Evolutionary conservation across 1,140 invertebrate genomes (phyloP).

Genomic region (Halictus rubicundus): DNA sequence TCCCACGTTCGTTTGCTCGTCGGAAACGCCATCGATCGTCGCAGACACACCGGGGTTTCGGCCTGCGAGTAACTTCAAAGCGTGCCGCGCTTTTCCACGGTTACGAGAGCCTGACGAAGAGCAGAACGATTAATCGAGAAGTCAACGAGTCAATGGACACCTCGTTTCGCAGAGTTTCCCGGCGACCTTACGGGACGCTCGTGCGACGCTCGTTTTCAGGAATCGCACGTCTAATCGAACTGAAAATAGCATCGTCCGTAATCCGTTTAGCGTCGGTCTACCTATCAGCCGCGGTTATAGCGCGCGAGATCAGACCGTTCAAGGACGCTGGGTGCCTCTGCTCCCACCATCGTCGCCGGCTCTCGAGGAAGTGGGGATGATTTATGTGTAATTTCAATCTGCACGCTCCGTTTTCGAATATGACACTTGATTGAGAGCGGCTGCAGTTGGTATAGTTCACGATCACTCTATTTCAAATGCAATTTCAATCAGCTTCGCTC

Average conservation of each 20-base stretch:
- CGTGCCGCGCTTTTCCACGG: slow-evolving; percentile 14
- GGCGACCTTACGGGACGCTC: background rate
- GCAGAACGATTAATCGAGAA: slow-evolving; percentile 27
- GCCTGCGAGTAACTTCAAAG: slow-evolving; percentile 3
- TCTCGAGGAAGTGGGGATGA: too few relatives aligned
- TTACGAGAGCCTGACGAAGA: slow-evolving; percentile 10
- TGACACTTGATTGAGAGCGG: too few relatives aligned
- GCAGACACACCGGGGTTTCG: background rate
- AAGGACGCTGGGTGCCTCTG: background rate
- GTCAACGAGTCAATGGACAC: slow-evolving; percentile 25
- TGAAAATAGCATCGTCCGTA: background rate
- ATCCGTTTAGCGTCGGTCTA: background rate
- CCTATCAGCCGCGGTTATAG: background rate
- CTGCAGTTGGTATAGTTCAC: background rate
- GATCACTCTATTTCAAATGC: background rate
- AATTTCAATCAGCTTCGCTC: background rate
- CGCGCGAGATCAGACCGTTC: background rate
- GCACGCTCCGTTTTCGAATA: too few relatives aligned
- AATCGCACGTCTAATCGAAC: background rate
- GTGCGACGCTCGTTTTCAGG: background rate
- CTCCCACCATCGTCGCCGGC: too few relatives aligned
- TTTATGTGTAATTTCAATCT: too few relatives aligned
- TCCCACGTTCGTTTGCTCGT: slow-evolving; percentile 17
- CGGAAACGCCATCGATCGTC: slow-evolving; percentile 14
- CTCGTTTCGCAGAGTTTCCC: slow-evolving; percentile 17